Conservation (phyloP, 2,888 invertebrate genomes). For the Macrophya alboannulata region DNA sequence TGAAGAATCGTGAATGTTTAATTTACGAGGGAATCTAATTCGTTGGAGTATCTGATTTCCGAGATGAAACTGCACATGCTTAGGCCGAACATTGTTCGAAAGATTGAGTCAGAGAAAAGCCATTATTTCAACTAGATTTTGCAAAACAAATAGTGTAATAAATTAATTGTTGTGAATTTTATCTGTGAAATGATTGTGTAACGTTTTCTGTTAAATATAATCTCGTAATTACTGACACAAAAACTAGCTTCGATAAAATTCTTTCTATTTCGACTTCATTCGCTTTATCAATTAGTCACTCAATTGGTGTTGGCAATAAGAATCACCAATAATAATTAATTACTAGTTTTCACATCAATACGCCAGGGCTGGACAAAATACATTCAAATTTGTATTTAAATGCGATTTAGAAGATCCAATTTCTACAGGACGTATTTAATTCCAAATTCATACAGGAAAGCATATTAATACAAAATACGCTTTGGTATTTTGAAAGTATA, state of each 20-base stretch:
- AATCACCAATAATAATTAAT: constrained; percentile 18
- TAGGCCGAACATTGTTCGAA: neutral
- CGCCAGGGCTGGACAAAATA: neutral
- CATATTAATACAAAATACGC: neutral
- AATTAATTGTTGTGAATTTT: neutral
- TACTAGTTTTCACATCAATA: neutral
- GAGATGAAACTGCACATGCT: neutral
- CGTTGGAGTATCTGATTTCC: neutral
- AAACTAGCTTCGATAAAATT: neutral
- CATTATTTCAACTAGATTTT: neutral
- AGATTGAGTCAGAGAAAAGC: neutral
- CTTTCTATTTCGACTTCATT: neutral
- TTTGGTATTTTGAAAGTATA: neutral
- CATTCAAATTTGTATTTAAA: neutral
- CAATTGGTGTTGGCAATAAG: neutral
- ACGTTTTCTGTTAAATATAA: neutral
- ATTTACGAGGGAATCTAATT: neutral
- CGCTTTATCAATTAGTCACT: neutral
- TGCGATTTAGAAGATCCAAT: neutral
- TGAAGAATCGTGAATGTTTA: neutral
- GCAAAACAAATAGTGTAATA: neutral
- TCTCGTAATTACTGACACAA: neutral
- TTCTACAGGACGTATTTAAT: neutral
- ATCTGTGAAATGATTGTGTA: neutral
- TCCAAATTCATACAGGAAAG: neutral